Evolutionary conservation across 2,888 invertebrate species (phyloP), one percentile per base, ranked within the genome.

Genomic region (Athripsodes cinereus): DNA sequence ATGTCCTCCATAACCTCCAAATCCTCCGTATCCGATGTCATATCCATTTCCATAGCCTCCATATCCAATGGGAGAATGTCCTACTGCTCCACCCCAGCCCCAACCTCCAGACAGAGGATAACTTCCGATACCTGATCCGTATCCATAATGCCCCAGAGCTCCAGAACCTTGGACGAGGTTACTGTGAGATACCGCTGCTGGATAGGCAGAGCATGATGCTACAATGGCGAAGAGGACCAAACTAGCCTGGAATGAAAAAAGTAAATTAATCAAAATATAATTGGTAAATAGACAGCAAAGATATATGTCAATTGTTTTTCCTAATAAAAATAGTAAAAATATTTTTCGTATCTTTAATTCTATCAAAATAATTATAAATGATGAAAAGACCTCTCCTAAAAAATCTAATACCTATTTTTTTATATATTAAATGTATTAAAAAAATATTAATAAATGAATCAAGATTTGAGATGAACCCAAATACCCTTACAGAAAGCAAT

Each of bases 101-200:
- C 40, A 40, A 40, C n/a, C 40, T 40, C 40, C 40, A 2, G 40
- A 40, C 8, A n/a, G 40, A 16, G 8, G 8, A 40, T 3, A 40
- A 3, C 16, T 13, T 40, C 40, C 40, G 13, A 2, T 5, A 8
- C 40, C 40, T 8, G 3, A 40, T 16, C 40, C 40, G 2, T 8
- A 13, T 3, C 40, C 40, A 3, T 13, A 3, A 40, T 40, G 40
- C 13, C 40, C 40, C 13, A 40, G n/a, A 16, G 40, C 40, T 13
- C 40, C 40, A 8, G 40, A 40, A 5, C 40, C 52, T 13, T 53
- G 55, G 1, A 59, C 44, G 2, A 57, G 26, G 26, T 62, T 59
- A 21, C 57, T 57, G 40, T 62, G 57, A n/a, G 62, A 59, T 8
- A 62, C 34, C 13, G 62, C 61, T 18, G 40, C 13, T 40, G 49